Base-by-base conservation (phyloP, 2,113 vertebrate genomes). In the Sigmodon hispidus region DNA sequence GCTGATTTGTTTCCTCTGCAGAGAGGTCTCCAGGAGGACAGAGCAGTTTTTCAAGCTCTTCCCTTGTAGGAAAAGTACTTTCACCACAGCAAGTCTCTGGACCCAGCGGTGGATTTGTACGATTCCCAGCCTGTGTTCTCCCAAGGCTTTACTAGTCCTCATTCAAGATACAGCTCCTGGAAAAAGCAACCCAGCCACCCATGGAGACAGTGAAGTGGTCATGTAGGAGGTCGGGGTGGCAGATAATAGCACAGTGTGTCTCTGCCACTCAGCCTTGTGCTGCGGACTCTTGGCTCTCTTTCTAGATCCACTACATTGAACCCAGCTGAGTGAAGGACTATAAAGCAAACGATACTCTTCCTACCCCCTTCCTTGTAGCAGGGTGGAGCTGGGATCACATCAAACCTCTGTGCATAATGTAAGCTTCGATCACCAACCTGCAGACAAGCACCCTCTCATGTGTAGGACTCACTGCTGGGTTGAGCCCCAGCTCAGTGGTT, bases 11-110 rank as follows among this genome's bases (percentile, higher is more conserved):
- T 96, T 85, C 52, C 22, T 40, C 55, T 4, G 0, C 61, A 61
- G 59, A 95, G 65, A 90, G 45, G 63, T 52, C 81, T 94, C 67
- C n/a, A 76, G 86, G 50, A 96, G 29, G 61, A 73, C 81, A 80
- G 67, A 77, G 52, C 55, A 73, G 6, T 70, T 89, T 93, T 91
- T 86, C 52, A 93, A 73, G 52, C 36, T 19, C 83, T 69, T 84
- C 19, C 76, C 65, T 77, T 57, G 72, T 40, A 55, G 67, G 40
- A 45, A 45, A 81, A 86, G n/a, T 55, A 45, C 61, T 81, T 69
- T 85, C 34, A 31, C 43, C 52, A 76, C 57, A 94, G 59, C 8
- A 65, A 31, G 70, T 84, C 50, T 87, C 67, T 61, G 10, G 48
- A 87, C 77, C 5, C 80, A 59, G 34, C 48, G 81, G 10, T 55